A percentile compares a stretch with the other conserved stretches of the same genome.
phyloP scores from a whole-genome alignment of 1,140 invertebrate species.

The Acromyrmex charruanus region DNA sequence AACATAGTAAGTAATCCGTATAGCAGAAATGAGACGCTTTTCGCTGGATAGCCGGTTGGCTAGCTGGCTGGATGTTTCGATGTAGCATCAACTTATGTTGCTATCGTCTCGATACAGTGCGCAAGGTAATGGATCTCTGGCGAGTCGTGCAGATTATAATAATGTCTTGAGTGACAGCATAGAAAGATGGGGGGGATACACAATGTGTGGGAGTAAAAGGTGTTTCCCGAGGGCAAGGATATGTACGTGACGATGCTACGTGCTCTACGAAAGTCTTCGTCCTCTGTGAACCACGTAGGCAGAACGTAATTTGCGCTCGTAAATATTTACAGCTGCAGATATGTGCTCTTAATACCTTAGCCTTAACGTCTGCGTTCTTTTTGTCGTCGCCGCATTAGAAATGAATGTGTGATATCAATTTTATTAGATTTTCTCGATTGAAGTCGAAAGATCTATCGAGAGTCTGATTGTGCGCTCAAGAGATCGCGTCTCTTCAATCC shows the following conservation, averaged over 20 bases:
- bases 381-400: not conserved
- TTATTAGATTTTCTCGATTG: not conserved
- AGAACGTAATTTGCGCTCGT: not conserved
- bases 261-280: not conserved
- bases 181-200: not conserved
- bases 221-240: slow-evolving; percentile 32
- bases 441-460: slow-evolving; percentile 56
- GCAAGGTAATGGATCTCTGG: slow-evolving; percentile 46
- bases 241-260: not conserved
- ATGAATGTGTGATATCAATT: slow-evolving; percentile 7
- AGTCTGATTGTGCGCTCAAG: slow-evolving; percentile 78
- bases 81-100: slow-evolving; percentile 28
- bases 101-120: slow-evolving; percentile 52
- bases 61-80: slow-evolving; percentile 3
- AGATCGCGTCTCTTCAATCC: slow-evolving; percentile 61
- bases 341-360: not conserved
- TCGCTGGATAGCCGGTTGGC: not conserved
- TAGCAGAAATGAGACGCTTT: slow-evolving; percentile 38
- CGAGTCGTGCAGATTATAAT: slow-evolving; percentile 51
- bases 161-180: slow-evolving; percentile 48
- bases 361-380: not conserved
- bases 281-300: not conserved
- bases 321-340: slow-evolving; percentile 4
- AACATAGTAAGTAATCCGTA: slow-evolving; percentile 63
- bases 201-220: slow-evolving; percentile 41